Evolutionary conservation across 2,797 vertebrate species (phyloP).

Genomic region (Gambusia yucatana): DNA sequence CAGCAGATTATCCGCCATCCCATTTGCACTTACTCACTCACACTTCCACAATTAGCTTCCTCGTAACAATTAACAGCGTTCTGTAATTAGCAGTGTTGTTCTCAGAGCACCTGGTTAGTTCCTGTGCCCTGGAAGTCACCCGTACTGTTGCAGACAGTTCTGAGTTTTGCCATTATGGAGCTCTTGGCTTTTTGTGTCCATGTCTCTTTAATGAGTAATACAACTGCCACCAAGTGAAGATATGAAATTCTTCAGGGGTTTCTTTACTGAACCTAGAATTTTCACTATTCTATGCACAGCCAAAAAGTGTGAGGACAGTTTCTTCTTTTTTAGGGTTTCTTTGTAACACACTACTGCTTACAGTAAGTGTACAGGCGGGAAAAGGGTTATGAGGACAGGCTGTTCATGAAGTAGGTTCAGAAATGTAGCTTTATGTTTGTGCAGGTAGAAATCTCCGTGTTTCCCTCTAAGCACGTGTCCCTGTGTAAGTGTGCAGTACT

Average conservation of each 20-base stretch:
- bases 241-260: slow-evolving; percentile 34
- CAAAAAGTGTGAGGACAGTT: slow-evolving; percentile 6
- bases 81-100: slow-evolving; percentile 66
- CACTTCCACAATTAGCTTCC: slow-evolving; percentile 70
- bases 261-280: slow-evolving; percentile 16
- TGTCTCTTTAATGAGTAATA: slow-evolving; percentile 13
- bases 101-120: slow-evolving; percentile 44
- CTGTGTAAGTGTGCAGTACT: neutral
- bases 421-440: slow-evolving; percentile 20
- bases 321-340: slow-evolving; percentile 2
- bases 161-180: slow-evolving; percentile 17
- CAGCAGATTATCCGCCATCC: slow-evolving; percentile 59
- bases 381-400: slow-evolving; percentile 30
- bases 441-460: neutral
- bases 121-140: slow-evolving; percentile 30
- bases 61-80: slow-evolving; percentile 73
- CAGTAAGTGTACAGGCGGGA: slow-evolving; percentile 6
- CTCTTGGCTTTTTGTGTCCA: slow-evolving; percentile 17
- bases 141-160: slow-evolving; percentile 5
- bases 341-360: neutral
- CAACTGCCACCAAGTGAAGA: slow-evolving; percentile 24
- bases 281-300: slow-evolving; percentile 22
- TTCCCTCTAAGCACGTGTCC: slow-evolving; percentile 1
- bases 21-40: slow-evolving; percentile 46
- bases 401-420: neutral